phyloP scores from a whole-genome alignment of 2,113 vertebrate species.

The Piaya cayana region DNA sequence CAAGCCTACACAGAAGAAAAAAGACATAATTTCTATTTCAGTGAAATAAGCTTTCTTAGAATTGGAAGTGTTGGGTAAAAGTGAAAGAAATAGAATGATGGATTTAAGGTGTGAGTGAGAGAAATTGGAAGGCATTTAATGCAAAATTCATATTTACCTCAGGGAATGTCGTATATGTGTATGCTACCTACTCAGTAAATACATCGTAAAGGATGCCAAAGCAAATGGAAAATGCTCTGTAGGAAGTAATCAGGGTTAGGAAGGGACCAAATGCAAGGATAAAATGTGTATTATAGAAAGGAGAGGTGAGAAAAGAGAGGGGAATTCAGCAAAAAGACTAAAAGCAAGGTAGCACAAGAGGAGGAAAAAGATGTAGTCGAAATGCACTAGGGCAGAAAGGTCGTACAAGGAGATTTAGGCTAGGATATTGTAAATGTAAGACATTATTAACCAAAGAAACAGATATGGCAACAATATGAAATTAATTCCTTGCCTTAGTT shows the following conservation, averaged over 20 bases:
- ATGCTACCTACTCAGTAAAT: slow-evolving; percentile 24
- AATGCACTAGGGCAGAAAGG: slow-evolving; percentile 11
- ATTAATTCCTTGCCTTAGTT: slow-evolving; percentile 68
- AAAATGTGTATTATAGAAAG: slow-evolving; percentile 7
- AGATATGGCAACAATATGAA: slow-evolving; percentile 61
- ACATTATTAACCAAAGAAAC: slow-evolving; percentile 66
- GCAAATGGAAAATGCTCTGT: slow-evolving; percentile 35
- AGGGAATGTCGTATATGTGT: neutral
- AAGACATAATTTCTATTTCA: neutral
- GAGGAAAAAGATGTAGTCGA: slow-evolving; percentile 27
- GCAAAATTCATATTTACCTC: slow-evolving; percentile 36
- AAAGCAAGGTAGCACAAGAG: slow-evolving; percentile 24
- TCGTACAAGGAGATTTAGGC: slow-evolving; percentile 37
- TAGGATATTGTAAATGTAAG: slow-evolving; percentile 63
- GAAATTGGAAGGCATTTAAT: slow-evolving; percentile 2
- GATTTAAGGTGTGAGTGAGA: neutral
- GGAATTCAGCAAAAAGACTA: neutral
- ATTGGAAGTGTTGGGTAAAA: neutral
- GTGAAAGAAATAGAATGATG: neutral
- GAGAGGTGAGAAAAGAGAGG: slow-evolving; percentile 4
- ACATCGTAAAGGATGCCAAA: neutral
- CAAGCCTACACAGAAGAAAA: neutral
- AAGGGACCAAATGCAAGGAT: neutral
- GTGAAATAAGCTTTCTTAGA: neutral
- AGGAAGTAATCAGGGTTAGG: slow-evolving; percentile 18